Percentiles rank a stretch among this genome's conserved stretches.
These are phyloP conservation scores for Chrysaora quinquecirrha DNA, from an alignment of 30 jellyfish, hydroid and myxozoan genomes.

Conservation along the genomic window DNA sequence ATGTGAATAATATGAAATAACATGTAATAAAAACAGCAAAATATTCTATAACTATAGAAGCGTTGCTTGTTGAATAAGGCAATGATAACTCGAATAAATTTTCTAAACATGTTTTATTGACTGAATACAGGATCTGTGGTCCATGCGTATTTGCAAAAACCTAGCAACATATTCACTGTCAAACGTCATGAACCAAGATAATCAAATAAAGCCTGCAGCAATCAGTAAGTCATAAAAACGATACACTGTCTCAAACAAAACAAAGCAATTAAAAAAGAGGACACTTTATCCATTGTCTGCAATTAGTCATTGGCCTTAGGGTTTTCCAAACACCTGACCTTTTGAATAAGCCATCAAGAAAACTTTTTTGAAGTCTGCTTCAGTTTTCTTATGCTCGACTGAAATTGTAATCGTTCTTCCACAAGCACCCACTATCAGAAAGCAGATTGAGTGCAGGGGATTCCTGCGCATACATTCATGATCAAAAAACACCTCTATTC, in stretches of 20 bases:
- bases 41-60: too few species aligned
- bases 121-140: too few species aligned
- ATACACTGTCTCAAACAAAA: too few species aligned
- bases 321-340: constrained; percentile 24
- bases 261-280: neutral
- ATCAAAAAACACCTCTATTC: neutral
- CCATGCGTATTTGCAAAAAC: too few species aligned
- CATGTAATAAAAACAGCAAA: too few species aligned
- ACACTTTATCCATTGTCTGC: neutral
- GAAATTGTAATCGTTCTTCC: constrained; percentile 7
- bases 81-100: too few species aligned
- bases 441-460: constrained; percentile 26
- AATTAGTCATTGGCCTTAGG: neutral
- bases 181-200: neutral
- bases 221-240: too few species aligned
- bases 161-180: neutral
- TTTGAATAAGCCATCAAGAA: neutral
- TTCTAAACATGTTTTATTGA: too few species aligned
- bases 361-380: neutral
- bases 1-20: too few species aligned
- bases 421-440: constrained; percentile 24
- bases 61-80: too few species aligned
- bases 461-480: constrained; percentile 20
- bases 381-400: neutral
- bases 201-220: too few species aligned